A percentile compares a stretch with the other conserved stretches of the same genome.
phyloP scores from a whole-genome alignment of 2,113 vertebrate species.

The Electrona antarctica region DNA sequence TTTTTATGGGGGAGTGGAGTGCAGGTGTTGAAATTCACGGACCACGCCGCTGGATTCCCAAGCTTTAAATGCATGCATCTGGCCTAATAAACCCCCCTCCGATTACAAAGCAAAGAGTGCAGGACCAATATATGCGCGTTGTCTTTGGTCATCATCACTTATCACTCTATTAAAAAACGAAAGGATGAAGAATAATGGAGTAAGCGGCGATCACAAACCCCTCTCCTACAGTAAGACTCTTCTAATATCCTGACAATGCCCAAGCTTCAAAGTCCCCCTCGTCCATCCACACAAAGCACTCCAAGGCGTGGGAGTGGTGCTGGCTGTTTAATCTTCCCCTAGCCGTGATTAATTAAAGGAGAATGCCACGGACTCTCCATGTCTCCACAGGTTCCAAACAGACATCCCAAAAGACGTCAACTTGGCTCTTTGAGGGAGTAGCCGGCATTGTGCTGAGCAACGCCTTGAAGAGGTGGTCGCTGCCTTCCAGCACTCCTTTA shows the following conservation, averaged over 20 bases:
- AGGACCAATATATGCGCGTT: slow-evolving; percentile 17
- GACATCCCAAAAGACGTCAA: slow-evolving; percentile 43
- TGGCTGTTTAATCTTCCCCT: slow-evolving; percentile 62
- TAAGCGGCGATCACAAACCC: slow-evolving; percentile 31
- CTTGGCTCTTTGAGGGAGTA: slow-evolving; percentile 35
- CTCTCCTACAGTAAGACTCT: background rate
- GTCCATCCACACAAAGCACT: background rate
- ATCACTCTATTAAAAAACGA: slow-evolving; percentile 49
- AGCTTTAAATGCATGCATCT: slow-evolving; percentile 69
- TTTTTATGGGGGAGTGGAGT: slow-evolving; percentile 64
- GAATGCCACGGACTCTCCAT: slow-evolving; percentile 48
- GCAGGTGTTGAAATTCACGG: slow-evolving; percentile 73
- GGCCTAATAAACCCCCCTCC: slow-evolving; percentile 64
- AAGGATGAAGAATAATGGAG: slow-evolving; percentile 43
- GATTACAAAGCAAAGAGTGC: slow-evolving; percentile 46
- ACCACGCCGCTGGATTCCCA: slow-evolving; percentile 53
- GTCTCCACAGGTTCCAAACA: slow-evolving; percentile 65
- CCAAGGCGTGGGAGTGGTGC: slow-evolving; percentile 44
- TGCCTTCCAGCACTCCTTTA: slow-evolving; percentile 49
- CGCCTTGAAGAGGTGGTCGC: slow-evolving; percentile 56
- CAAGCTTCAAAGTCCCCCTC: slow-evolving; percentile 6
- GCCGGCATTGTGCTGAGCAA: slow-evolving; percentile 47
- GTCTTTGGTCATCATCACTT: slow-evolving; percentile 50
- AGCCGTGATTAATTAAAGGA: slow-evolving; percentile 66
- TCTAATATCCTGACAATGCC: background rate